A percentile compares a stretch with the other conserved stretches of the same genome.
phyloP scores from a whole-genome alignment of 2,888 invertebrate genomes.

The Ptychoptera albimana region DNA sequence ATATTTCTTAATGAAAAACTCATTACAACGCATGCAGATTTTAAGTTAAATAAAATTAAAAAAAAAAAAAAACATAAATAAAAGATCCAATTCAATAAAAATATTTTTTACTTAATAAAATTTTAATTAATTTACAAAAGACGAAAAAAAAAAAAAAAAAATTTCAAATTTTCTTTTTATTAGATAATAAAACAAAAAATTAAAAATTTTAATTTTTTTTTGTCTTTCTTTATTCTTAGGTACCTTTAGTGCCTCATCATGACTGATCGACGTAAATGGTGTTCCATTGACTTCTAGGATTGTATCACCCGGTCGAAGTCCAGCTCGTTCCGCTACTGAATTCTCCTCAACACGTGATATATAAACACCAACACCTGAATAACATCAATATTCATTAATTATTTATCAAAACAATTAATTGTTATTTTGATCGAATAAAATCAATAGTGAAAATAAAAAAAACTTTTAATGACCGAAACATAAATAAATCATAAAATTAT shows the following conservation, averaged over 20 bases:
- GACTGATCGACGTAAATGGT: slow-evolving; percentile 81
- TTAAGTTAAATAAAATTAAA: too few relatives aligned
- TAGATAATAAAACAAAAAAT: background rate
- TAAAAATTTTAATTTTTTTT: background rate
- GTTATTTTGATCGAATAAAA: too few relatives aligned
- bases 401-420: too few relatives aligned
- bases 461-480: too few relatives aligned
- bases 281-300: slow-evolving; percentile 90
- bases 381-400: background rate
- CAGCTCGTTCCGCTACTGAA: slow-evolving; percentile 76
- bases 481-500: too few relatives aligned
- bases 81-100: background rate
- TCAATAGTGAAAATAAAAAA: too few relatives aligned
- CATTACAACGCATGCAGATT: too few relatives aligned
- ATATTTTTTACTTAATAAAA: background rate
- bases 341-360: slow-evolving; percentile 83
- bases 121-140: background rate
- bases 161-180: background rate
- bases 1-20: too few relatives aligned
- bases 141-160: background rate
- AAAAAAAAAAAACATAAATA: background rate
- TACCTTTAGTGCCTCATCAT: slow-evolving; percentile 86
- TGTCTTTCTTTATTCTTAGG: background rate
- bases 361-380: slow-evolving; percentile 72
- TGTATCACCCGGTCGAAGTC: slow-evolving; percentile 81